Percentiles rank a stretch among this genome's conserved stretches.
phyloP scores from a whole-genome alignment of 2,888 invertebrate genomes.

The Myathropa florea region DNA sequence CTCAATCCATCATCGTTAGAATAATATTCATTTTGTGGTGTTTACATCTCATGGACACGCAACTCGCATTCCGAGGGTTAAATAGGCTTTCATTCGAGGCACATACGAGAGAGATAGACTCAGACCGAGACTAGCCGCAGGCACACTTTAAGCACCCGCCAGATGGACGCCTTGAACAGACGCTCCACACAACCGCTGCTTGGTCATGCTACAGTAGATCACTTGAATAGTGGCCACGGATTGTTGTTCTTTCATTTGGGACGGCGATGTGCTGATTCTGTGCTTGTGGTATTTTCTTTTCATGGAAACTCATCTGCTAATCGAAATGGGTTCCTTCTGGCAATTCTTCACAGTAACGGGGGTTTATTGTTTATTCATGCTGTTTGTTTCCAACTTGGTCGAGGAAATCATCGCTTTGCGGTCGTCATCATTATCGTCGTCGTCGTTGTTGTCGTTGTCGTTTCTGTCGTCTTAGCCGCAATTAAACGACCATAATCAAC shows the following conservation, averaged over 20 bases:
- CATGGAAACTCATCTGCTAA: constrained; percentile 26
- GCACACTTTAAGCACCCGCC: constrained; percentile 39
- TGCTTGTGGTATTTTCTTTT: constrained; percentile 2
- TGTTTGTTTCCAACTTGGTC: background rate
- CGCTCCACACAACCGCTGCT: background rate
- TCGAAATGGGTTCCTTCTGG: constrained; percentile 28
- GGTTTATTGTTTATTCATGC: constrained; percentile 21
- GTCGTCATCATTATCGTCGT: constrained; percentile 23
- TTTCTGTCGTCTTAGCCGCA: constrained; percentile 43
- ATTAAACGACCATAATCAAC: constrained; percentile 52
- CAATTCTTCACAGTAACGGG: background rate
- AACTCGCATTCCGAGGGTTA: constrained; percentile 1
- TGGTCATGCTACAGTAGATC: constrained; percentile 44
- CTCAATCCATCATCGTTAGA: constrained; percentile 61
- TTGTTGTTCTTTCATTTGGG: constrained; percentile 17
- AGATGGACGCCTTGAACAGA: constrained; percentile 27
- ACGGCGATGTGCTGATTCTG: background rate
- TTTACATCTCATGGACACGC: constrained; percentile 25
- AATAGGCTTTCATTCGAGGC: constrained; percentile 12
- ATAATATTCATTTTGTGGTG: constrained; percentile 20
- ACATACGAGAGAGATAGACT: constrained; percentile 29
- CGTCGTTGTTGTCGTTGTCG: constrained; percentile 21
- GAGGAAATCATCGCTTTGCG: background rate
- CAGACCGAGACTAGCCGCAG: constrained; percentile 14
- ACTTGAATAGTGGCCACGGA: constrained; percentile 10